A percentile compares a stretch with the other conserved stretches of the same genome.
Evolutionary conservation across 2,797 vertebrate genomes (phyloP).

Genomic region (Acipenser oxyrinchus): DNA sequence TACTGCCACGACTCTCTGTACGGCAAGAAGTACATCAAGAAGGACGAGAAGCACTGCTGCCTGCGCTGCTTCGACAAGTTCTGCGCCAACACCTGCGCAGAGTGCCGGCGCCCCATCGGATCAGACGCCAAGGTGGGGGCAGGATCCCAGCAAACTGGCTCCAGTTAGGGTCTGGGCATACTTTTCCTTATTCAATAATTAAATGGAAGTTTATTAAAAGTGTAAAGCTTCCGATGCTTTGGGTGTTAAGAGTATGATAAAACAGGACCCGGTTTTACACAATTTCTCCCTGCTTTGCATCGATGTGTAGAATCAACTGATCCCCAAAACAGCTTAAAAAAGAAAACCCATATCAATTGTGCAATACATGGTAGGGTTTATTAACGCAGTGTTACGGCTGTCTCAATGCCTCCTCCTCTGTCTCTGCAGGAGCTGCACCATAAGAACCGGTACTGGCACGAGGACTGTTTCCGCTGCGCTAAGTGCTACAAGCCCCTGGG

Average conservation of each 20-base stretch:
- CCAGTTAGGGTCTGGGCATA: not conserved
- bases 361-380: too few relatives aligned
- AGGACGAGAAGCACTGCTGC: slow-evolving; percentile 87
- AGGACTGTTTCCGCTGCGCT: slow-evolving; percentile 84
- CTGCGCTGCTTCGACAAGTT: slow-evolving; percentile 92
- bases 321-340: not conserved
- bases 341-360: too few relatives aligned
- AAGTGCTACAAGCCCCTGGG: slow-evolving; percentile 86
- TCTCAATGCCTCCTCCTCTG: not conserved
- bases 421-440: slow-evolving; percentile 80
- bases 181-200: too few relatives aligned
- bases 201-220: too few relatives aligned
- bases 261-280: too few relatives aligned
- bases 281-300: not conserved
- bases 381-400: not conserved
- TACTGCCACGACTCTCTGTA: slow-evolving; percentile 88
- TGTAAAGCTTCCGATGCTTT: too few relatives aligned
- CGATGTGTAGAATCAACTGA: not conserved
- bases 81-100: slow-evolving; percentile 88
- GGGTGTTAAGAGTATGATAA: too few relatives aligned
- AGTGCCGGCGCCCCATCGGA: slow-evolving; percentile 85
- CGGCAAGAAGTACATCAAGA: slow-evolving; percentile 89
- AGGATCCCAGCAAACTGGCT: too few relatives aligned
- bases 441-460: slow-evolving; percentile 93
- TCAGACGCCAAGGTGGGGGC: slow-evolving; percentile 79